Conservation (phyloP, 2,113 vertebrate species). For the Hassar affinis region DNA sequence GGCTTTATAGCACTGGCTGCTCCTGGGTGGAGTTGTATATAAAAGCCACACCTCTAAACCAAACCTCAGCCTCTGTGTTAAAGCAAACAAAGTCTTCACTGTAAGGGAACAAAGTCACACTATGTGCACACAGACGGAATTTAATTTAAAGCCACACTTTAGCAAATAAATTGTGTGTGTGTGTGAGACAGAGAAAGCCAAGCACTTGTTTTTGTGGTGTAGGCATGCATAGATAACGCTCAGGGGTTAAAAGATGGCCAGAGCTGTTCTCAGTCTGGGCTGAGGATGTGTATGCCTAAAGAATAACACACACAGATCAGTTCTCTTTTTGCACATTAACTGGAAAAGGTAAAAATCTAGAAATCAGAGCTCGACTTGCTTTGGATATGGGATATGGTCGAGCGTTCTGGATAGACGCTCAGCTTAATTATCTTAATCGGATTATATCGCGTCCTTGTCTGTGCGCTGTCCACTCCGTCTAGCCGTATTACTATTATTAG, state of each 20-base stretch:
- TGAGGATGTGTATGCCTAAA: neutral
- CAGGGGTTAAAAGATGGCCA: conserved; percentile 12
- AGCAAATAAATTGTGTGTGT: neutral
- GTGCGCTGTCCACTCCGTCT: neutral
- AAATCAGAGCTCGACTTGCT: too few relatives aligned
- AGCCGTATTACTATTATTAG: neutral
- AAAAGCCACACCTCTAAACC: conserved; percentile 45
- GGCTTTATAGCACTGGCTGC: conserved; percentile 43
- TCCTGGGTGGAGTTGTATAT: conserved; percentile 39
- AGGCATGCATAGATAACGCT: neutral
- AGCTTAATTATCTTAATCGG: conserved; percentile 35
- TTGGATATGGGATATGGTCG: too few relatives aligned
- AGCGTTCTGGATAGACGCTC: neutral
- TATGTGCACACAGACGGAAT: neutral
- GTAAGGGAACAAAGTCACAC: conserved; percentile 31
- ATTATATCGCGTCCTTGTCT: conserved; percentile 25
- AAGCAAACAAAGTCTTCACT: conserved; percentile 32
- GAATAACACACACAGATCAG: too few relatives aligned
- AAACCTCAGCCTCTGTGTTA: conserved; percentile 38
- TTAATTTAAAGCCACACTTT: neutral
- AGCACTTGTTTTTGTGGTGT: neutral
- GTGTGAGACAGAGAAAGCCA: neutral
- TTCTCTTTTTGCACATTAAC: too few relatives aligned
- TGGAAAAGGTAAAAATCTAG: too few relatives aligned
- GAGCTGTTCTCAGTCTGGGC: conserved; percentile 23